Evolutionary conservation across 2,113 vertebrate species (phyloP), one percentile per base, ranked within the genome.

Genomic region (Notarius quadriscutis): DNA sequence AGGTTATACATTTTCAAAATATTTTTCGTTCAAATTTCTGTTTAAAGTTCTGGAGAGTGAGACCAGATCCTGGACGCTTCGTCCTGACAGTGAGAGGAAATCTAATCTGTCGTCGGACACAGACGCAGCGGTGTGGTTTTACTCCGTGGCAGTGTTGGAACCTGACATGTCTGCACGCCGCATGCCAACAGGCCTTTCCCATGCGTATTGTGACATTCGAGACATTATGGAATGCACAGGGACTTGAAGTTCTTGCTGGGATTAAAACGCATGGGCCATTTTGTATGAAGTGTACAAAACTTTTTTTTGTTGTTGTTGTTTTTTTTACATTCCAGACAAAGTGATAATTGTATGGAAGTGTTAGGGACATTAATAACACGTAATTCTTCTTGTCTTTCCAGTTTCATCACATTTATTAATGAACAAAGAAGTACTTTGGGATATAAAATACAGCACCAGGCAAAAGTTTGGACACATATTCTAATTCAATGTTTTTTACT

Each of bases 51-150:
- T 7, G 2, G 75, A 27, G 75, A 79, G 25, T 4, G 53, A 81
- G 79, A 18, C 15, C 15, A 58, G 51, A 57, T 57, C n/a, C n/a
- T 8, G 15, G 11, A 27, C n/a, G 14, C 51, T 79, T 79, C 27
- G 25, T 55, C 77, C 77, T 55, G 51, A 79, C 12, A 79, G 77
- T 15, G 51, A 20, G 78, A 58, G n/a, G 79, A 60, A 81, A 81
- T 81, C 79, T 34, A 81, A 81, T 81, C 79, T 22, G 55, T 6
- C 11, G 18, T 14, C 57, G 79, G 79, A 81, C 79, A 41, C 57
- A 22, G 79, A 60, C 57, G 9, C n/a, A 30, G 77, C 12, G 77
- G 77, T 79, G 51, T 55, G n/a, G 14, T 55, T 55, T 27, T 79
- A 77, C 77, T 79, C 51, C 12, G n/a, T 34, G 51, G 78, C 25